Conservation (phyloP, 2,797 vertebrate genomes). For the Bryconaethiops microstoma region DNA sequence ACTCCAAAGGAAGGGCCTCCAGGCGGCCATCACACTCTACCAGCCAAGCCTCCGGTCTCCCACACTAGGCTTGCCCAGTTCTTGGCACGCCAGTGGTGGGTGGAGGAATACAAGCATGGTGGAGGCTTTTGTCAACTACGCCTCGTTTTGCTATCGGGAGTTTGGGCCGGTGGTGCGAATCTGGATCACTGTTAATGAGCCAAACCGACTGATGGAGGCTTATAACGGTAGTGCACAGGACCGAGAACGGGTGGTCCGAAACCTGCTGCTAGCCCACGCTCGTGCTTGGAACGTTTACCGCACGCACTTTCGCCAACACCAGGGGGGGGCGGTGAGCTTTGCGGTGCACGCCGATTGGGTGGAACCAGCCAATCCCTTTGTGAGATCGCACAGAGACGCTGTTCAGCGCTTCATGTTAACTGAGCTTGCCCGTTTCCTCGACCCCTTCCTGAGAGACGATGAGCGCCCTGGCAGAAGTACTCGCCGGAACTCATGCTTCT, state of each 20-base stretch:
- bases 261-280: constrained; percentile 88
- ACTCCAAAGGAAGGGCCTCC: constrained; percentile 78
- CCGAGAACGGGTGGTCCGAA: constrained; percentile 81
- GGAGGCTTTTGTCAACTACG: constrained; percentile 84
- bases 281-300: constrained; percentile 87
- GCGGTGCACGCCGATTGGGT: constrained; percentile 93
- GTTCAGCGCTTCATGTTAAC: constrained; percentile 86
- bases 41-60: constrained; percentile 80
- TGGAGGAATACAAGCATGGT: constrained; percentile 85
- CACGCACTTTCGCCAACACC: constrained; percentile 66
- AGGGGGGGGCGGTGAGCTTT: constrained; percentile 84
- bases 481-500: constrained; percentile 80
- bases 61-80: constrained; percentile 80
- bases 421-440: constrained; percentile 90
- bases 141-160: constrained; percentile 86
- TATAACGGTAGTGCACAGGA: constrained; percentile 76
- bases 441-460: constrained; percentile 82
- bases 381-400: constrained; percentile 79
- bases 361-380: constrained; percentile 89
- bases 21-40: constrained; percentile 86
- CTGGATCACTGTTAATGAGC: constrained; percentile 97
- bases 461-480: constrained; percentile 72
- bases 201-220: constrained; percentile 84
- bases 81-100: constrained; percentile 80
- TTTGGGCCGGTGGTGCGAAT: constrained; percentile 85